phyloP scores from a whole-genome alignment of 2,888 invertebrate genomes.

The Caenorhabditis auriculariae region DNA sequence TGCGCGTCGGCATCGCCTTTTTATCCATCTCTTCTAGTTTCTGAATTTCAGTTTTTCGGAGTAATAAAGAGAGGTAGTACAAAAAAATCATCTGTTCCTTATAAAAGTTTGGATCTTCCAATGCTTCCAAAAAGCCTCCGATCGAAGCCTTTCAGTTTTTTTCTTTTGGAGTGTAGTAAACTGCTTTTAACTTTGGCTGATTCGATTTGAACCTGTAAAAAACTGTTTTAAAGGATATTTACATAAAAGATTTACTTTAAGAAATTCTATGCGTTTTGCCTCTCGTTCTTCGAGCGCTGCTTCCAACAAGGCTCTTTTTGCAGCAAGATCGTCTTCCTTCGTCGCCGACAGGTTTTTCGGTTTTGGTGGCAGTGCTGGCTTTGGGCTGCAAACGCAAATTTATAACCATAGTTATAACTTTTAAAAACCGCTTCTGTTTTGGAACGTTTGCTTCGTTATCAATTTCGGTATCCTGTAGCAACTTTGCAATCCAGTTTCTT shows the following conservation, averaged over 20 bases:
- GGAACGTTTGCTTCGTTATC: no score
- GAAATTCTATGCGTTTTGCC: no score
- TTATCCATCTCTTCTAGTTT: conserved; percentile 4
- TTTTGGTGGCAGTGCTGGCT: conserved; percentile 17
- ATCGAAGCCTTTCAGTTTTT: conserved; percentile 7
- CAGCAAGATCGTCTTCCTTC: no score
- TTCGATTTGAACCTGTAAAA: conserved; percentile 6
- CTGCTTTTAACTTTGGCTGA: neutral
- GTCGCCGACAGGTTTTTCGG: no score
- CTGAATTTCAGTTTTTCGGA: no score
- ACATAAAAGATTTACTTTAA: no score
- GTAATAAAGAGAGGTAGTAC: no score
- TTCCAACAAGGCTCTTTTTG: neutral
- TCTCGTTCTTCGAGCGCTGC: conserved; percentile 1
- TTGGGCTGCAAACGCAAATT: neutral
- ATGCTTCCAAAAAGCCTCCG: conserved; percentile 10
- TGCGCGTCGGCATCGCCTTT: neutral
- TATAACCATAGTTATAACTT: neutral
- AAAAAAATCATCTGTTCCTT: conserved; percentile 5
- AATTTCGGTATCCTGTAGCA: neutral
- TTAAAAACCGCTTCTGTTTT: neutral
- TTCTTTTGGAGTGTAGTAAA: neutral
- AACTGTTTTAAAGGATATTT: no score
- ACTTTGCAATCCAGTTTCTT: conserved; percentile 10
- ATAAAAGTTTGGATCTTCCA: conserved; percentile 7